phyloP scores from a whole-genome alignment of 2,797 vertebrate genomes.

The Syngnathus acus region DNA sequence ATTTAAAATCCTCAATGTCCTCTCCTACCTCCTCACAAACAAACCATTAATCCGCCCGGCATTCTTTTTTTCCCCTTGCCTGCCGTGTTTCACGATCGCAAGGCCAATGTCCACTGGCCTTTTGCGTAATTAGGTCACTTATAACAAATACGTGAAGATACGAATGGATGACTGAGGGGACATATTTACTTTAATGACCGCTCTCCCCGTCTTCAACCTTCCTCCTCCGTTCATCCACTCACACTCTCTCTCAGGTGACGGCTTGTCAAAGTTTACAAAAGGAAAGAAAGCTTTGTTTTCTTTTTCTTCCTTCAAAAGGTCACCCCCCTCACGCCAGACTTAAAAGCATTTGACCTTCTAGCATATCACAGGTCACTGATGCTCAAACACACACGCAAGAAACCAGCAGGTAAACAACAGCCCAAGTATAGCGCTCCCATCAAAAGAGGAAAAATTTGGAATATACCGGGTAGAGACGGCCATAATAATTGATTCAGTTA shows the following conservation, averaged over 20 bases:
- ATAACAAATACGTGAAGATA: constrained; percentile 45
- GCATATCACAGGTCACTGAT: constrained; percentile 22
- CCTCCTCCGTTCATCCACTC: constrained; percentile 29
- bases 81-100: constrained; percentile 29
- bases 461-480: not conserved
- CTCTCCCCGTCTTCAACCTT: constrained; percentile 41
- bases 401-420: constrained; percentile 23
- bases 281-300: constrained; percentile 37
- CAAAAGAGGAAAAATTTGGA: not conserved
- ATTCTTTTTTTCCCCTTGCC: constrained; percentile 5
- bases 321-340: constrained; percentile 34
- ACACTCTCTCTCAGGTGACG: constrained; percentile 19
- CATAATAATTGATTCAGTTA: not conserved
- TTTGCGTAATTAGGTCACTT: constrained; percentile 59
- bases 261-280: constrained; percentile 32
- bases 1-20: constrained; percentile 17
- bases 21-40: constrained; percentile 35
- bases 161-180: constrained; percentile 53
- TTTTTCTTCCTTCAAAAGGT: constrained; percentile 40
- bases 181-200: constrained; percentile 62
- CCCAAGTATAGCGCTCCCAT: not conserved
- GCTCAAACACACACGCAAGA: constrained; percentile 30
- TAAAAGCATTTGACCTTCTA: constrained; percentile 52
- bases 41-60: constrained; percentile 50
- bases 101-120: constrained; percentile 32